Evolutionary conservation across 2,113 vertebrate genomes (phyloP).

Genomic region (Pterocles burchelli): DNA sequence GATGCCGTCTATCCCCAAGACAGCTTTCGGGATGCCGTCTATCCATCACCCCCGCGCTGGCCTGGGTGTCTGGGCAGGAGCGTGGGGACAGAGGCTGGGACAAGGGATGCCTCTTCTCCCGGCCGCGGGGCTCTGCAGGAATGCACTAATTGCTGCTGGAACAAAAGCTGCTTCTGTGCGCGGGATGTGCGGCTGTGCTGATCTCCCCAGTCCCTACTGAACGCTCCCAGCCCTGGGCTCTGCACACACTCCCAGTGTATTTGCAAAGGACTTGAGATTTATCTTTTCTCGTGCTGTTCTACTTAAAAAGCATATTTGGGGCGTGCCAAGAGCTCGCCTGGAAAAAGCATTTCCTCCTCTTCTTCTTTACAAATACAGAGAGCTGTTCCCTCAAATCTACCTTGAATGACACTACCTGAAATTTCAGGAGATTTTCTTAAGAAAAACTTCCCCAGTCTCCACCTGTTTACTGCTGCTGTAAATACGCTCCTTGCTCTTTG

Average conservation of each 20-base stretch:
- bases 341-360: background rate
- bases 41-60: constrained; percentile 34
- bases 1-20: background rate
- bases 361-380: background rate
- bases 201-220: background rate
- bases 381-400: background rate
- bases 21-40: background rate
- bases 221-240: background rate
- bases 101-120: constrained; percentile 51
- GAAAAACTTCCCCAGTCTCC: background rate
- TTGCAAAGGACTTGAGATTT: background rate
- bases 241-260: background rate
- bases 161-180: constrained; percentile 68
- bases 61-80: constrained; percentile 31
- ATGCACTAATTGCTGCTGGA: constrained; percentile 62
- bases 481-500: background rate
- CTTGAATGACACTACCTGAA: background rate
- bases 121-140: constrained; percentile 64
- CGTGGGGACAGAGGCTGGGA: constrained; percentile 56
- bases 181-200: background rate
- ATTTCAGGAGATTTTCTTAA: background rate
- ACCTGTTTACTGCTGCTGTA: background rate
- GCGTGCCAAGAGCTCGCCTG: background rate
- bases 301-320: background rate
- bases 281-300: background rate